phyloP scores from a whole-genome alignment of 2,888 invertebrate species.

The Limenitis camilla region DNA sequence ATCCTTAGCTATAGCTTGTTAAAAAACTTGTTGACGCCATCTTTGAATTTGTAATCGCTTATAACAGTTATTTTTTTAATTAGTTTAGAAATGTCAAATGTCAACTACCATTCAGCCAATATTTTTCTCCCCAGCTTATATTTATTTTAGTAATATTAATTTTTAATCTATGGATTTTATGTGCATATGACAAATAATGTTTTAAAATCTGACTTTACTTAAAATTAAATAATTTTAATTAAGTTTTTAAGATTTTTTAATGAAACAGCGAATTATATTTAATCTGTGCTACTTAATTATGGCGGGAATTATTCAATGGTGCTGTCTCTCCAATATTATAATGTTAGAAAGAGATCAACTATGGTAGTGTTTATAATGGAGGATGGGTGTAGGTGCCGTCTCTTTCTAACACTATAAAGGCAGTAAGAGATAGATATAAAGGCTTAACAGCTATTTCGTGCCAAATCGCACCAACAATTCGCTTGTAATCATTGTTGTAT shows the following conservation, averaged over 20 bases:
- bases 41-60: too few relatives aligned
- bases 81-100: too few relatives aligned
- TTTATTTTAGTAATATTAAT: too few relatives aligned
- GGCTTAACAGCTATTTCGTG: constrained; percentile 50
- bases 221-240: too few relatives aligned
- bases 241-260: too few relatives aligned
- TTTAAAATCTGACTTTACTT: not conserved
- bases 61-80: too few relatives aligned
- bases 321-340: not conserved
- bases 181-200: not conserved
- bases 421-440: constrained; percentile 11
- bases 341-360: not conserved
- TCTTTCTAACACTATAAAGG: not conserved
- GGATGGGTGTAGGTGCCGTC: not conserved
- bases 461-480: constrained; percentile 54
- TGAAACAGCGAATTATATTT: not conserved
- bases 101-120: too few relatives aligned
- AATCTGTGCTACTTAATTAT: not conserved
- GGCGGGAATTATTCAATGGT: not conserved
- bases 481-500: constrained; percentile 17
- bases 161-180: not conserved
- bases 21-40: too few relatives aligned
- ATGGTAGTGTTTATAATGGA: too few relatives aligned
- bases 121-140: too few relatives aligned
- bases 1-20: too few relatives aligned